Conservation (phyloP, 92 coral and sea anemone species). For the Zoanthus gigantus region DNA sequence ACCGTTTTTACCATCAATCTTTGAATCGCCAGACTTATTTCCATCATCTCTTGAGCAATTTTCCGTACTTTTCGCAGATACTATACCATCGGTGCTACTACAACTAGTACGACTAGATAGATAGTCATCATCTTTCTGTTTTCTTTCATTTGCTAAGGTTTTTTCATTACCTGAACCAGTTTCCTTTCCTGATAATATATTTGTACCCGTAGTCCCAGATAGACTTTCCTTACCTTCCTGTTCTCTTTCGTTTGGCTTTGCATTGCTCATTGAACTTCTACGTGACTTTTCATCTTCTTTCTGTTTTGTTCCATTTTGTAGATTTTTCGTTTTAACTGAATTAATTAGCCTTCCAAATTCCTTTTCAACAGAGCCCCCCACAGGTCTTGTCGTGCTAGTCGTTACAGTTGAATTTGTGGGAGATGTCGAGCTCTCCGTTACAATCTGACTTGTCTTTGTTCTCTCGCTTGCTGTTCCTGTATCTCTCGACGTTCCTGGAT, state of each 20-base stretch:
- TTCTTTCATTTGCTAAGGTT: neutral
- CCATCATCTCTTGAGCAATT: neutral
- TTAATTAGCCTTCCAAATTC: neutral
- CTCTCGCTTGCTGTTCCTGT: neutral
- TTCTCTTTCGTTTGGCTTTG: too few species aligned
- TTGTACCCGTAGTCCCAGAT: neutral
- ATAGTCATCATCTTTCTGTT: neutral
- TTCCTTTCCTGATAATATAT: neutral
- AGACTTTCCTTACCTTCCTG: too few species aligned
- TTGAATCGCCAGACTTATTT: neutral
- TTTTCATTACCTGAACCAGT: neutral
- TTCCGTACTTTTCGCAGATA: too few species aligned
- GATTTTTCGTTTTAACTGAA: neutral
- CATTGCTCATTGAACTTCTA: neutral
- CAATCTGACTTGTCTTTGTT: neutral
- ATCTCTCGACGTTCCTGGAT: too few species aligned
- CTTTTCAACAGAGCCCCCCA: neutral
- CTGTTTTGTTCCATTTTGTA: neutral
- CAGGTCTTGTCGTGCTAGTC: neutral
- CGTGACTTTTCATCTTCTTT: neutral
- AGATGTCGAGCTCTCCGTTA: neutral
- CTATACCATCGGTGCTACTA: neutral
- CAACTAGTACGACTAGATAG: neutral
- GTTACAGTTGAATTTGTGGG: neutral
- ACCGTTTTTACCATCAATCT: too few species aligned